phyloP scores from a whole-genome alignment of 37 sponge, comb jelly and placozoan genomes.

The Amphimedon queenslandica region DNA sequence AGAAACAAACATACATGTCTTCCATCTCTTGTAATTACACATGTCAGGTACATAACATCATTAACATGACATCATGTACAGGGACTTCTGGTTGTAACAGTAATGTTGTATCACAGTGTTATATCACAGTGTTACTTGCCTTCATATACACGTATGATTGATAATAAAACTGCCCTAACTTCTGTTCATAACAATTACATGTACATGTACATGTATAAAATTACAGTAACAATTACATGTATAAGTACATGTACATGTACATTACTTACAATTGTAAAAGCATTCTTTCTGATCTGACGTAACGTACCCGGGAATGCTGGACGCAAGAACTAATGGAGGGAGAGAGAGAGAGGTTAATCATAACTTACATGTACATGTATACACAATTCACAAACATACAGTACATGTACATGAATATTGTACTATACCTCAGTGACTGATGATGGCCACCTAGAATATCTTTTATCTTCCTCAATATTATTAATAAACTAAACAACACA shows the following conservation, averaged over 20 bases:
- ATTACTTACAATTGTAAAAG: constrained; percentile 73
- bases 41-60: no score
- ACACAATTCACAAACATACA: constrained; percentile 13
- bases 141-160: neutral
- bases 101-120: no score
- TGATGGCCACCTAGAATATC: constrained; percentile 73
- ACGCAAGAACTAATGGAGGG: constrained; percentile 29
- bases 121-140: no score
- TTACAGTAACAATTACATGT: neutral
- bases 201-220: neutral
- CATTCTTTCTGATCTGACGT: constrained; percentile 79
- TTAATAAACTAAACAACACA: constrained; percentile 65
- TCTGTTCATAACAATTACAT: neutral
- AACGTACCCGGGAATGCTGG: constrained; percentile 88
- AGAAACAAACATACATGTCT: no score
- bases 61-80: no score
- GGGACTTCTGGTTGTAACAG: no score
- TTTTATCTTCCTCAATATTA: constrained; percentile 78
- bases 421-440: constrained; percentile 59
- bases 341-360: neutral
- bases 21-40: no score
- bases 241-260: neutral
- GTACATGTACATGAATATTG: neutral
- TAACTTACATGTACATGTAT: constrained; percentile 1
- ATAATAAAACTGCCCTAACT: no score